Evolutionary conservation across 2,888 invertebrate species (phyloP), one percentile per base, ranked within the genome.

Genomic region (Darwinula stevensoni): DNA sequence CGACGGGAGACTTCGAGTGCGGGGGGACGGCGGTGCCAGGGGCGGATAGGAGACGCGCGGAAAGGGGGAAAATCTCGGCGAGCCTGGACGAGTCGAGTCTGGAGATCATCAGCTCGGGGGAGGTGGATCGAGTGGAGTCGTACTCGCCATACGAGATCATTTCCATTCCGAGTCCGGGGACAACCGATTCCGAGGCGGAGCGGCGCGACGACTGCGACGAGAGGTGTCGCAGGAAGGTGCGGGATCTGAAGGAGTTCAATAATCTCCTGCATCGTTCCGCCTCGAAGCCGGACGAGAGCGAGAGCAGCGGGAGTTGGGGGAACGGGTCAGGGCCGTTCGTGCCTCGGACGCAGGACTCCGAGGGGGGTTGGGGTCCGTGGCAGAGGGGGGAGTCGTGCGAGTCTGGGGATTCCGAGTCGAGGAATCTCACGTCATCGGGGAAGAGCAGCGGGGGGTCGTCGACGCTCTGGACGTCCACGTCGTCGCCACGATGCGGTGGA

Each of bases 161-260:
- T 22, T 6, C 6, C n/a, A 22, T n/a, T 22, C 22, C 22, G 22
- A n/a, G n/a, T n/a, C n/a, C n/a, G n/a, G n/a, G n/a, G n/a, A n/a
- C n/a, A n/a, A n/a, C n/a, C n/a, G n/a, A n/a, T n/a, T n/a, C n/a
- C n/a, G n/a, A n/a, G n/a, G n/a, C n/a, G n/a, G n/a, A n/a, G n/a
- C n/a, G n/a, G n/a, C n/a, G n/a, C n/a, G n/a, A n/a, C n/a, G n/a
- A n/a, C n/a, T n/a, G n/a, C n/a, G n/a, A n/a, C n/a, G n/a, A n/a
- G n/a, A n/a, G n/a, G n/a, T n/a, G n/a, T n/a, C n/a, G n/a, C n/a
- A 54, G 57, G 32, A 53, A 63, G 6, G 71, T 78, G 3, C 74
- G 69, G 50, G 76, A 76, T 49, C 56, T 78, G 22, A 75, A 75
- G 44, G 76, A 78, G 51, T 76, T 78, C 47, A 56, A 75, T 1